These are phyloP conservation scores for Phyllotis vaccarum DNA, from an alignment of 2,797 vertebrate genomes.

Conservation along the genomic window DNA sequence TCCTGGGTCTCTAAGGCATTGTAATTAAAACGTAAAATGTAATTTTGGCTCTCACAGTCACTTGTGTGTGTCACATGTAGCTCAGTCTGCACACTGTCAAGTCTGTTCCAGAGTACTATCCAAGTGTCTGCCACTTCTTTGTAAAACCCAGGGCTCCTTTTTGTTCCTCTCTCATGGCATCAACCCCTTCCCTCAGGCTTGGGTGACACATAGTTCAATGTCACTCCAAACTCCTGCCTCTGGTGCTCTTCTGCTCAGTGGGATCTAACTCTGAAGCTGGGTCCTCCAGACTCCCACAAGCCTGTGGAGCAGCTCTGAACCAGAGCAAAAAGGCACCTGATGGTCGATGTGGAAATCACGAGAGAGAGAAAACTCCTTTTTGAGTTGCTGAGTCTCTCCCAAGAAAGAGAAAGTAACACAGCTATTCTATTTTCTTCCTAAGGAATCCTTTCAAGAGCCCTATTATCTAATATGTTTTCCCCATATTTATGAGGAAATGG, in stretches of 20 bases:
- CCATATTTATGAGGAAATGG: background rate
- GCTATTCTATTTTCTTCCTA: background rate
- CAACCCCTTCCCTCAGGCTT: background rate
- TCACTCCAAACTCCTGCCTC: background rate
- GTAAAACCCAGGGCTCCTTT: background rate
- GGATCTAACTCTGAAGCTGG: background rate
- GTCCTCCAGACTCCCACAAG: background rate
- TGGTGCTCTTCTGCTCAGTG: background rate
- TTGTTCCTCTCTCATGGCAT: background rate
- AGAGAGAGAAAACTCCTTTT: background rate
- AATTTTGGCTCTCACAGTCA: background rate
- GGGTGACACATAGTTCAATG: no score
- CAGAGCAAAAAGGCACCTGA: background rate
- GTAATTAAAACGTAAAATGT: background rate
- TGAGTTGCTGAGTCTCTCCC: background rate
- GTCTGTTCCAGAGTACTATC: background rate
- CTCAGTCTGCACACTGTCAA: rapidly evolving
- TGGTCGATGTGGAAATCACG: background rate
- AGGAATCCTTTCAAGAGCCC: background rate
- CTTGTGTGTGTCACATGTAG: background rate
- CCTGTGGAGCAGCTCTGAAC: background rate
- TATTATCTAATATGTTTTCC: background rate
- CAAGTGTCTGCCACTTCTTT: background rate
- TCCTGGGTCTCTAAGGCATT: background rate
- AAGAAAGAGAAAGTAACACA: background rate